A percentile compares a stretch with the other conserved stretches of the same genome.
Conservation (phyloP, 2,888 invertebrate species). For the Gerris lacustris region DNA sequence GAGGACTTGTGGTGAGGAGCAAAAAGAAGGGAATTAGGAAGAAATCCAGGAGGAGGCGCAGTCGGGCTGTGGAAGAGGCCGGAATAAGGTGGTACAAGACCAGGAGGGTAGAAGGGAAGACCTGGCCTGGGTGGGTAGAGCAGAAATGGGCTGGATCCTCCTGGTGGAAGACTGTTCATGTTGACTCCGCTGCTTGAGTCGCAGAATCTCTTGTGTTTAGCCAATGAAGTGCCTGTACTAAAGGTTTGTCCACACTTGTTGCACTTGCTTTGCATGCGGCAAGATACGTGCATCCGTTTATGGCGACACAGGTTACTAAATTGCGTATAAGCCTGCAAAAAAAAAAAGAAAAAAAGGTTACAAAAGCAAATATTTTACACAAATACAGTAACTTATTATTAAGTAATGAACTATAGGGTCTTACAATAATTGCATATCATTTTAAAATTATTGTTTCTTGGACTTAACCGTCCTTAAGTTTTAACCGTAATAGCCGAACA, state of each 20-base stretch:
- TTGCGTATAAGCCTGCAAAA: constrained; percentile 82
- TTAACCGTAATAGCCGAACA: no score
- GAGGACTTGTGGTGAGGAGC: constrained; percentile 14
- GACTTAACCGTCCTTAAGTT: no score
- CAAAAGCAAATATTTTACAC: neutral
- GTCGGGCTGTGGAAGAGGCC: constrained; percentile 26
- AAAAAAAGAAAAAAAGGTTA: constrained; percentile 23
- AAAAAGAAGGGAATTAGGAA: constrained; percentile 21
- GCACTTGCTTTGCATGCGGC: constrained; percentile 87
- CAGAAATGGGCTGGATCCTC: constrained; percentile 45
- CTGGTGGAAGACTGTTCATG: constrained; percentile 31
- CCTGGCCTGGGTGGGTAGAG: constrained; percentile 49
- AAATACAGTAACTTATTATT: no score
- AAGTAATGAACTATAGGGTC: no score
- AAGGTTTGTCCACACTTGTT: constrained; percentile 88
- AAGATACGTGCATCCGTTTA: constrained; percentile 95
- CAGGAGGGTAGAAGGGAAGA: constrained; percentile 37
- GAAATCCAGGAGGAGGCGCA: constrained; percentile 19
- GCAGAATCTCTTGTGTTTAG: constrained; percentile 93
- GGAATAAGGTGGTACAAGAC: constrained; percentile 46
- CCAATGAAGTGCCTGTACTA: constrained; percentile 77
- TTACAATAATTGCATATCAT: no score
- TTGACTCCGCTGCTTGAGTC: constrained; percentile 51
- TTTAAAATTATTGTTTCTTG: no score
- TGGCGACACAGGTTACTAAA: constrained; percentile 99